Evolutionary conservation across 2,797 vertebrate genomes (phyloP).

Genomic region (Sebastes minor): DNA sequence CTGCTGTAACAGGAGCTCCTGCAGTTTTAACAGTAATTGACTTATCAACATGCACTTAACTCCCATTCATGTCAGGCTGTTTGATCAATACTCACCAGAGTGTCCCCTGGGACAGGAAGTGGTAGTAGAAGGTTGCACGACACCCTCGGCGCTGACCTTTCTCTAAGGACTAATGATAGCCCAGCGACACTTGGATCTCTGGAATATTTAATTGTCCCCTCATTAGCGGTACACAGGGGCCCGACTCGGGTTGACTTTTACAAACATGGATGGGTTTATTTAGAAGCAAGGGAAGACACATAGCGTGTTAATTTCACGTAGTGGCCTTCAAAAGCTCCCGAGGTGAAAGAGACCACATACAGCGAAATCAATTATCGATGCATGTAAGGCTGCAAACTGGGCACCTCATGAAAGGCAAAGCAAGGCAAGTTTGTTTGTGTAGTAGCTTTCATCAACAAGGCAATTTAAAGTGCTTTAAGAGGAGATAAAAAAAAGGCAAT

Average conservation of each 20-base stretch:
- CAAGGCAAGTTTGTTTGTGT: not conserved
- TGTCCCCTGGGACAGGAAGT: slow-evolving; percentile 43
- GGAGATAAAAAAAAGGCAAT: not conserved
- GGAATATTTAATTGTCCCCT: slow-evolving; percentile 55
- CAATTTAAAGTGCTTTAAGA: not conserved
- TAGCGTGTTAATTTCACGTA: slow-evolving; percentile 24
- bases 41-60: slow-evolving; percentile 9
- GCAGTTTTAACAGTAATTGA: not conserved
- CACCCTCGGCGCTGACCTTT: slow-evolving; percentile 69
- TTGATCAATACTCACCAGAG: slow-evolving; percentile 55
- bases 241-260: slow-evolving; percentile 36
- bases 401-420: not conserved
- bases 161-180: slow-evolving; percentile 32
- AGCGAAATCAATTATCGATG: slow-evolving; percentile 15
- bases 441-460: not conserved
- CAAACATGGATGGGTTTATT: slow-evolving; percentile 21
- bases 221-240: slow-evolving; percentile 37
- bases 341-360: slow-evolving; percentile 11
- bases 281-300: not conserved
- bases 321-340: slow-evolving; percentile 44
- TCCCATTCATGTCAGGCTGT: slow-evolving; percentile 17
- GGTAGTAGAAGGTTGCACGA: slow-evolving; percentile 35
- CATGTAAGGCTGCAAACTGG: not conserved
- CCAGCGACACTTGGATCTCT: slow-evolving; percentile 14
- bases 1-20: not conserved